These are phyloP conservation scores for Microplitis manilae DNA, from an alignment of 2,888 invertebrate species.

Conservation along the genomic window DNA sequence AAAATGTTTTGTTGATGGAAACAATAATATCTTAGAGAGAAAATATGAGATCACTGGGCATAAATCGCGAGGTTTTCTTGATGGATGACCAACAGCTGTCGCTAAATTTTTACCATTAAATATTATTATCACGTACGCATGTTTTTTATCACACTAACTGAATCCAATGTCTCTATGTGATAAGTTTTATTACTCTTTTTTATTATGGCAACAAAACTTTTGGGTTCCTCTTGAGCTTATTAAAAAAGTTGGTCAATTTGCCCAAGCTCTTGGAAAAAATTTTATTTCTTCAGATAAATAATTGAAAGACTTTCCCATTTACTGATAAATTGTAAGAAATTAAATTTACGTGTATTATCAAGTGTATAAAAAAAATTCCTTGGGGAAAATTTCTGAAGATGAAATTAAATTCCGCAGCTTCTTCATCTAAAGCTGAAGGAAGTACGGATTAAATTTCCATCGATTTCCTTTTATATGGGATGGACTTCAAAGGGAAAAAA, in stretches of 20 bases:
- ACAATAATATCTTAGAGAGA: background rate
- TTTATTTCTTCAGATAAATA: background rate
- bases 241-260: constrained; percentile 26
- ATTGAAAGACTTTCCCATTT: background rate
- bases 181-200: background rate
- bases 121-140: background rate
- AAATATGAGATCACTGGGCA: background rate
- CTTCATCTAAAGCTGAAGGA: constrained; percentile 6
- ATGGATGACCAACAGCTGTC: background rate
- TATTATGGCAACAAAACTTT: background rate
- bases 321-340: constrained; percentile 2
- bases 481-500: constrained; percentile 17
- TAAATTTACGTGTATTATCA: background rate
- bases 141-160: background rate
- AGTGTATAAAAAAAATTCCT: background rate
- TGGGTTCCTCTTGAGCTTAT: background rate
- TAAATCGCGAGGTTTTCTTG: background rate
- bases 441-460: constrained; percentile 8
- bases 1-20: background rate
- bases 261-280: background rate
- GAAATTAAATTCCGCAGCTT: constrained; percentile 19
- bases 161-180: background rate
- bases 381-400: background rate
- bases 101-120: background rate
- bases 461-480: background rate